Base-by-base conservation (phyloP, 2,113 vertebrate species). In the Saimiri boliviensis region DNA sequence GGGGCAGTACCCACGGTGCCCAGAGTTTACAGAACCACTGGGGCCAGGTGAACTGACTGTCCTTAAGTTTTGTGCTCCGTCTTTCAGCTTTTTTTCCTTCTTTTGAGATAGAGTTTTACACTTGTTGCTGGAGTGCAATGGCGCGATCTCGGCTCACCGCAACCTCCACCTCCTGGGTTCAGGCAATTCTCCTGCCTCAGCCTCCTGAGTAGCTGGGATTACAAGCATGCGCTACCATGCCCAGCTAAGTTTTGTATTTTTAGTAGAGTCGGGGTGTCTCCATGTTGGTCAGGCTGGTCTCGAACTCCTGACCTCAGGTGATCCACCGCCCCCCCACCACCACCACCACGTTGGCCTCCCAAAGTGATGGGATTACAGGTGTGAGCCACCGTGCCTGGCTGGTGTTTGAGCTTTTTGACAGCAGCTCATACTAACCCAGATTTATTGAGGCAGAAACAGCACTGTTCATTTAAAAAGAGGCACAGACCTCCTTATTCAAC, bases 271-370 rank as follows among this genome's bases (percentile, higher is more conserved):
- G 5, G 12, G 11, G 30, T 68, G 17, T 68, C 3, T 6, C 66
- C 30, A 35, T 17, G 14, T 68, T 68, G 32, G 30, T 14, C 66
- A 68, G 66, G 66, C 66, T 68, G 66, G 66, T 68, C 66, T 68
- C 0, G 16, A 68, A 68, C 66, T 35, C 66, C 32, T 8, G 32
- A 16, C 13, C 66, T 68, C 32, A 35, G 13, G 32, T 35, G 32
- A 35, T 35, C 66, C 30, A 6, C 14, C 14, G 3, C 13, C 0
- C 32, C 14, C 35, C 14, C n/a, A n/a, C n/a, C n/a, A n/a, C n/a
- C n/a, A n/a, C n/a, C n/a, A n/a, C n/a, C n/a, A n/a, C n/a, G n/a
- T n/a, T n/a, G n/a, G n/a, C n/a, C n/a, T 68, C 32, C 32, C 30
- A 68, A 68, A 17, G 3, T 68, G 32, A 32, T 68, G 16, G 6